Percentiles rank a stretch among this genome's conserved stretches.
Conservation (phyloP, 2,888 invertebrate species). For the Heteromurus nitidus region DNA sequence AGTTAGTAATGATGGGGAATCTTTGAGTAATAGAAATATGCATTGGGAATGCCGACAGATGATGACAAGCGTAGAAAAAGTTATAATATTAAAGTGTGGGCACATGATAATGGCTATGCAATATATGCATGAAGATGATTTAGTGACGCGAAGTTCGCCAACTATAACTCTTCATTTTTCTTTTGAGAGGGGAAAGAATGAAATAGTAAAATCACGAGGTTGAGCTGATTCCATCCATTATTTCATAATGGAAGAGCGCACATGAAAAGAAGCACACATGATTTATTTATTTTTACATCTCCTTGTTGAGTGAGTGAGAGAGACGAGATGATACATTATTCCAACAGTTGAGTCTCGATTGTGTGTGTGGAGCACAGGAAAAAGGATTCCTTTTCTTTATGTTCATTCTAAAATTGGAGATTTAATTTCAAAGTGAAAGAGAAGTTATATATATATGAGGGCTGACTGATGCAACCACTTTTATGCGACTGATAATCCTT, state of each 20-base stretch:
- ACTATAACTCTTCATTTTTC: background rate
- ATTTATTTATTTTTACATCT: constrained; percentile 45
- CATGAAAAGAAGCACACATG: background rate
- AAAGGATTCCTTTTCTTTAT: background rate
- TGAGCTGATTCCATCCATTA: constrained; percentile 5
- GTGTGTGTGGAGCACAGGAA: background rate
- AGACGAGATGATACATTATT: background rate
- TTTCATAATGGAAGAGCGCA: background rate
- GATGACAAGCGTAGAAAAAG: no score
- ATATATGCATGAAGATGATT: no score
- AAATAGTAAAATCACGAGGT: constrained; percentile 17
- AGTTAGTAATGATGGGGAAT: no score
- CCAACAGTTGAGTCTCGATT: background rate
- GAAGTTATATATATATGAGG: constrained; percentile 11
- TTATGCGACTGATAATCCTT: no score
- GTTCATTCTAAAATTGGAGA: constrained; percentile 29
- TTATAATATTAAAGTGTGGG: no score
- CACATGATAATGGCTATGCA: no score
- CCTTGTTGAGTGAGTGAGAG: background rate
- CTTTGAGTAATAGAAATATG: no score
- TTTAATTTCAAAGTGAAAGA: constrained; percentile 43
- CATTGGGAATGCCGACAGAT: no score
- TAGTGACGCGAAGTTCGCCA: no score
- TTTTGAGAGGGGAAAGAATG: background rate
- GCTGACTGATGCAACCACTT: constrained; percentile 30